Evolutionary conservation across 2,888 invertebrate species (phyloP), one percentile per base, ranked within the genome.

Genomic region (Arenicola marina): DNA sequence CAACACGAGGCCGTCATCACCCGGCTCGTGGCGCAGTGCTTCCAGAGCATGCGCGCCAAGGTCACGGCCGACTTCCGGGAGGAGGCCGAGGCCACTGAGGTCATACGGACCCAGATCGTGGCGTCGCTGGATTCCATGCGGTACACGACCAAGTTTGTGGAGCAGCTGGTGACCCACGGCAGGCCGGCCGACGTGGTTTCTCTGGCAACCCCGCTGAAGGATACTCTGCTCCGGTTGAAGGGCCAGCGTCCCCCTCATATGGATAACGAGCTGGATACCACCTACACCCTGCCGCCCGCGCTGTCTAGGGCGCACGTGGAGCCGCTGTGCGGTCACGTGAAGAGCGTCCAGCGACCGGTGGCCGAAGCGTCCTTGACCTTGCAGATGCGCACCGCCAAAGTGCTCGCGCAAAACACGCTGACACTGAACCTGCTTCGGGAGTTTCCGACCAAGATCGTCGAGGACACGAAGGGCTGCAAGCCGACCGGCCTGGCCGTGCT

Each of bases 401-500:
- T 48, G 24, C 11, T 48, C n/a, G 26, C 11, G 7, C 48, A 48
- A 7, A 11, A 48, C 26, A 29, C 53, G 4, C 28, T 29, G 26
- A 24, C n/a, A 21, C 56, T 51, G 18, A 24, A 15, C 3, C 62
- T 58, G 1, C n/a, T 48, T 4, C 18, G 24, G 24, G 32, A 28
- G 18, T 68, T 66, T 51, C 21, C 34, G n/a, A 26, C 66, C 4
- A 63, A 59, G 34, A 68, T 64, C 0, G 48, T 43, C 11, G 53
- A 57, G 21, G 80, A 80, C 61, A 61, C 38, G 18, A 75, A 74
- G 48, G 77, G 79, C 33, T 75, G 77, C 21, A 78, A 78, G 75
- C 79, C 79, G 21, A 78, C 76, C 15, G 80, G 79, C 11, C 54
- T 80, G 3, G 69, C 74, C 4, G 54, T 76, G 1, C 54, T 75